Conservation (phyloP, 2,113 vertebrate species). For the Gracilinanus agilis region DNA sequence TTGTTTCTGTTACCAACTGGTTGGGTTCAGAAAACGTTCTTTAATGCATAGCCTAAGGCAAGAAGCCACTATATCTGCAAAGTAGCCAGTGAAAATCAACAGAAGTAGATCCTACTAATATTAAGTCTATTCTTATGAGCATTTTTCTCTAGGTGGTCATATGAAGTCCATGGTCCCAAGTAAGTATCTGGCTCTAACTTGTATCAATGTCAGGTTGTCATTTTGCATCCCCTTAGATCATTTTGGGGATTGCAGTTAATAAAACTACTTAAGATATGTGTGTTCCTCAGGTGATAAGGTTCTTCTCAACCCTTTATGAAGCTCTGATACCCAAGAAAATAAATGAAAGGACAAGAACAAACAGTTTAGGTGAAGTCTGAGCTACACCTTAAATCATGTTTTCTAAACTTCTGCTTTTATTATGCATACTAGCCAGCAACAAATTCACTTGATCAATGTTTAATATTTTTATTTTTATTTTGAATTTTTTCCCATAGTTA, state of each 20-base stretch:
- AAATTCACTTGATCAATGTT: not conserved
- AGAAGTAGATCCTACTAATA: not conserved
- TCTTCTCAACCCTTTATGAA: not conserved
- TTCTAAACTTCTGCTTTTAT: not conserved
- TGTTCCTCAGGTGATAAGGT: not conserved
- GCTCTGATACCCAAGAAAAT: not conserved
- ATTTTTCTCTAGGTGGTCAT: not conserved
- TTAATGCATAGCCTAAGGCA: not conserved
- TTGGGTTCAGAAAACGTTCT: not conserved
- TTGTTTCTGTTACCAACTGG: not conserved
- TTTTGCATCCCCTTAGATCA: not conserved
- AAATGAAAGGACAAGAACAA: not conserved
- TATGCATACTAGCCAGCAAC: not conserved
- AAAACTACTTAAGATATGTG: not conserved
- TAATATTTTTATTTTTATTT: too few species aligned
- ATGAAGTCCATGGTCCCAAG: not conserved
- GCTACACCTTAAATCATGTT: not conserved
- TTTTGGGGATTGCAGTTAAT: not conserved
- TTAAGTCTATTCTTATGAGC: not conserved
- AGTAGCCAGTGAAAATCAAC: not conserved
- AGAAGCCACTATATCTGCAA: not conserved
- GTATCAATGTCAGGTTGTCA: not conserved
- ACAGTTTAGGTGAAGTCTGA: too few species aligned
- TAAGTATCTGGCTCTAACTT: not conserved
- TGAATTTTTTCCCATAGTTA: too few species aligned